These are phyloP conservation scores for Pediacus dermestoides DNA, from an alignment of 2,888 invertebrate genomes.

Conservation along the genomic window DNA sequence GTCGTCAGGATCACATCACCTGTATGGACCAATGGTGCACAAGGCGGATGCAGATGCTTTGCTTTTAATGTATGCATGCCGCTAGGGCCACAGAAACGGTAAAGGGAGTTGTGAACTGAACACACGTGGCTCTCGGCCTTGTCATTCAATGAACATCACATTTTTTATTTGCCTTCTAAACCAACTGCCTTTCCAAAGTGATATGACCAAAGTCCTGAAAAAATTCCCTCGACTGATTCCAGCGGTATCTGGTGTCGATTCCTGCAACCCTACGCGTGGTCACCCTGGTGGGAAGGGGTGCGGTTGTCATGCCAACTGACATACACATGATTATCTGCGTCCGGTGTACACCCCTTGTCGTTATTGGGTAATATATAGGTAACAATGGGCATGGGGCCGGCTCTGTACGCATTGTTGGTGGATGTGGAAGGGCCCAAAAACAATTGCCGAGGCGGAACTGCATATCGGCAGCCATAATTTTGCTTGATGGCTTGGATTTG, in stretches of 20 bases:
- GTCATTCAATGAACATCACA: too few relatives aligned
- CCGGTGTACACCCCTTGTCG: conserved; percentile 40
- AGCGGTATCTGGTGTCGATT: conserved; percentile 12
- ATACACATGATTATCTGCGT: conserved; percentile 40
- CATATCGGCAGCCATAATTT: conserved; percentile 33
- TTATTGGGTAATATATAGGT: conserved; percentile 35
- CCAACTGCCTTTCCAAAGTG: too few relatives aligned
- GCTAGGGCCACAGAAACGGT: too few relatives aligned
- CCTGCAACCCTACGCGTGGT: conserved; percentile 10
- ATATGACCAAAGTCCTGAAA: too few relatives aligned
- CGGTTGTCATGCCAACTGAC: conserved; percentile 37
- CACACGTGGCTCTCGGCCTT: too few relatives aligned
- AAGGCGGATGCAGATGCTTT: conserved; percentile 29
- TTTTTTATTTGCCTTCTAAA: too few relatives aligned
- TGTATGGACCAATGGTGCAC: conserved; percentile 27
- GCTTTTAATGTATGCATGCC: conserved; percentile 14
- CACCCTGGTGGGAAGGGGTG: conserved; percentile 30
- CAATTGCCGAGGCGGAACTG: conserved; percentile 40
- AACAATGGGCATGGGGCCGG: conserved; percentile 37
- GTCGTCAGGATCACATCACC: conserved; percentile 21
- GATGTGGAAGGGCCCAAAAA: conserved; percentile 38
- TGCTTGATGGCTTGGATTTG: conserved; percentile 11
- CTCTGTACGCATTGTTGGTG: conserved; percentile 31
- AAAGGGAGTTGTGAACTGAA: too few relatives aligned
- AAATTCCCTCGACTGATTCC: conserved; percentile 9